Percentiles rank a stretch among this genome's conserved stretches.
These are phyloP conservation scores for Seriola aureovittata DNA, from an alignment of 2,113 vertebrate genomes.

Conservation along the genomic window DNA sequence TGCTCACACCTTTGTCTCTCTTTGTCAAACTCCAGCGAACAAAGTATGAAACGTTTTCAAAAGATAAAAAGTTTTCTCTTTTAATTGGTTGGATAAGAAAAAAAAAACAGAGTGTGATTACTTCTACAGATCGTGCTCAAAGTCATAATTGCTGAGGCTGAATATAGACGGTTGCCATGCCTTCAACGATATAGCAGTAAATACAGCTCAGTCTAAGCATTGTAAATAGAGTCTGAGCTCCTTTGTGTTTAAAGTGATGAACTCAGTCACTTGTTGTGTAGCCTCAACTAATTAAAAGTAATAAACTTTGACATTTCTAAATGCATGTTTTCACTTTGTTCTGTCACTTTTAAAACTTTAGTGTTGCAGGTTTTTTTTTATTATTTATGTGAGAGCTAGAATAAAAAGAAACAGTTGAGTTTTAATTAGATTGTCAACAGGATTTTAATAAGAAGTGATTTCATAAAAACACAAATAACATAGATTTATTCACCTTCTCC, in stretches of 20 bases:
- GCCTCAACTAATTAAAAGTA: constrained; percentile 37
- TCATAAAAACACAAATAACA: background rate
- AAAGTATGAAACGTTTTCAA: background rate
- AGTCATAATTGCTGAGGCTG: constrained; percentile 53
- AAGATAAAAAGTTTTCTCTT: background rate
- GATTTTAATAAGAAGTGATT: background rate
- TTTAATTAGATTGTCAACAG: background rate
- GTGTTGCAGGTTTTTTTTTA: too few species aligned
- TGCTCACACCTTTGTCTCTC: background rate
- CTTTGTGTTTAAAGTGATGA: background rate
- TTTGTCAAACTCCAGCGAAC: background rate
- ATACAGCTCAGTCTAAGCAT: background rate
- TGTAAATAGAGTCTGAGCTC: background rate
- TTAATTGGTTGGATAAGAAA: constrained; percentile 40
- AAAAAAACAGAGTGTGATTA: constrained; percentile 19
- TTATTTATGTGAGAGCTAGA: background rate
- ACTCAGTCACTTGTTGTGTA: background rate
- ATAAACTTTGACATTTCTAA: constrained; percentile 32
- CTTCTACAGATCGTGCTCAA: constrained; percentile 11
- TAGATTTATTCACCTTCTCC: background rate
- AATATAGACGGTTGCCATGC: constrained; percentile 59
- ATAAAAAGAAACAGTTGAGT: background rate
- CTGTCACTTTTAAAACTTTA: background rate
- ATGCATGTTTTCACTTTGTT: background rate
- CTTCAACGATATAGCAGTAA: constrained; percentile 2